Conservation (phyloP, 1,140 invertebrate species). For the Eciton burchellii region DNA sequence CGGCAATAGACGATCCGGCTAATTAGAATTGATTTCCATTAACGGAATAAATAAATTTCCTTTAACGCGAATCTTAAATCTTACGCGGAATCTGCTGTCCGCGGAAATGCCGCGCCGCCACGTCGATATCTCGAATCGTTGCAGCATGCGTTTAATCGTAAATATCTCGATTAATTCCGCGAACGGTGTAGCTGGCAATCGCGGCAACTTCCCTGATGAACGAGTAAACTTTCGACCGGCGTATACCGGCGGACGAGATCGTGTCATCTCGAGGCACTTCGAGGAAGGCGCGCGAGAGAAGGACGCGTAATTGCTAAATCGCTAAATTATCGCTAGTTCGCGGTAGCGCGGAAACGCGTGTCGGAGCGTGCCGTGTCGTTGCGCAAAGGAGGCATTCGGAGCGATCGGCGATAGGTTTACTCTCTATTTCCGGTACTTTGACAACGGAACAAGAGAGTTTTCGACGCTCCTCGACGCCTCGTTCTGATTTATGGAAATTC, state of each 20-base stretch:
- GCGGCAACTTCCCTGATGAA: not conserved
- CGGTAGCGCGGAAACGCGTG: no score
- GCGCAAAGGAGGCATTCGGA: no score
- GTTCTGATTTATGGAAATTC: slow-evolving; percentile 41
- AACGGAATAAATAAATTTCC: no score
- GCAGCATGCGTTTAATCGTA: no score
- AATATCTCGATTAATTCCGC: no score
- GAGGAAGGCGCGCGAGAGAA: not conserved
- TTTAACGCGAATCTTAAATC: no score
- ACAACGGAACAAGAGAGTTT: not conserved
- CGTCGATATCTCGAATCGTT: no score
- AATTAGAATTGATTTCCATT: not conserved
- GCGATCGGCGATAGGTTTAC: no score
- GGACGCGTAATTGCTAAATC: not conserved
- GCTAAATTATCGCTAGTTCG: not conserved
- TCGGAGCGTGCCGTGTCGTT: no score
- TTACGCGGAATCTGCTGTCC: no score
- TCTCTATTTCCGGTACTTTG: slow-evolving; percentile 15
- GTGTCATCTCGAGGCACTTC: not conserved
- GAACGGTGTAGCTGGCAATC: no score
- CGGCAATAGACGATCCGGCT: not conserved
- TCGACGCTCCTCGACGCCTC: not conserved
- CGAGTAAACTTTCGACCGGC: not conserved
- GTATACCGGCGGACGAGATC: not conserved
- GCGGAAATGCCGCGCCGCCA: no score